A percentile compares a stretch with the other conserved stretches of the same genome.
Conservation (phyloP, 2,888 invertebrate species). For the Nomada ruficornis region DNA sequence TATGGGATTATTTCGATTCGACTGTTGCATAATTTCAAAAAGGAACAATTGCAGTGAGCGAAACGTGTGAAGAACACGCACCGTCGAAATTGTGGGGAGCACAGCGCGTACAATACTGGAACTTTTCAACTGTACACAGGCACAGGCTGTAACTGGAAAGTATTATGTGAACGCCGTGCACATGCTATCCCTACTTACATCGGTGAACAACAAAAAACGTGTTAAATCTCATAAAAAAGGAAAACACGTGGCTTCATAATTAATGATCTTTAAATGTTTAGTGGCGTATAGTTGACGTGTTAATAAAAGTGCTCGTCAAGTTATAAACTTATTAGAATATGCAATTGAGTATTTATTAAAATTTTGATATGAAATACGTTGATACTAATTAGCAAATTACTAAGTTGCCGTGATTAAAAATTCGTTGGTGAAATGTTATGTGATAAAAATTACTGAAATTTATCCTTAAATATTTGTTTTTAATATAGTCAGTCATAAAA, state of each 20-base stretch:
- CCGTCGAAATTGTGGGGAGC: constrained; percentile 42
- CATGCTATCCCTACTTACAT: constrained; percentile 44
- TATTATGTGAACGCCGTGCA: constrained; percentile 42
- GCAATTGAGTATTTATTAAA: neutral
- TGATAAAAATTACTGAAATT: neutral
- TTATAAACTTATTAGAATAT: neutral
- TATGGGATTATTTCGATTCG: neutral
- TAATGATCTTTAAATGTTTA: neutral
- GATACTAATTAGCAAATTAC: too few species aligned
- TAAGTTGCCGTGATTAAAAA: too few species aligned
- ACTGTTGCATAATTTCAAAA: neutral
- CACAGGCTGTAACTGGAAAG: constrained; percentile 35
- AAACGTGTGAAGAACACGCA: constrained; percentile 8
- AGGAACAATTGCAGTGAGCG: neutral
- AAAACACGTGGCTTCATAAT: too few species aligned
- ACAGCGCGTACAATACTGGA: constrained; percentile 40
- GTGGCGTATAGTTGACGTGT: neutral
- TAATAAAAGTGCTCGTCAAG: neutral
- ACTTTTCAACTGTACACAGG: constrained; percentile 36
- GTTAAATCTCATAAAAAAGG: neutral
- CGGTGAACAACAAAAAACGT: constrained; percentile 24
- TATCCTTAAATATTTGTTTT: neutral
- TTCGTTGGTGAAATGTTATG: neutral
- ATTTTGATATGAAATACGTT: too few species aligned
- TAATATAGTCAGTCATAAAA: neutral